phyloP scores from a whole-genome alignment of 2,797 vertebrate genomes.

The Onychomys arenicola region DNA sequence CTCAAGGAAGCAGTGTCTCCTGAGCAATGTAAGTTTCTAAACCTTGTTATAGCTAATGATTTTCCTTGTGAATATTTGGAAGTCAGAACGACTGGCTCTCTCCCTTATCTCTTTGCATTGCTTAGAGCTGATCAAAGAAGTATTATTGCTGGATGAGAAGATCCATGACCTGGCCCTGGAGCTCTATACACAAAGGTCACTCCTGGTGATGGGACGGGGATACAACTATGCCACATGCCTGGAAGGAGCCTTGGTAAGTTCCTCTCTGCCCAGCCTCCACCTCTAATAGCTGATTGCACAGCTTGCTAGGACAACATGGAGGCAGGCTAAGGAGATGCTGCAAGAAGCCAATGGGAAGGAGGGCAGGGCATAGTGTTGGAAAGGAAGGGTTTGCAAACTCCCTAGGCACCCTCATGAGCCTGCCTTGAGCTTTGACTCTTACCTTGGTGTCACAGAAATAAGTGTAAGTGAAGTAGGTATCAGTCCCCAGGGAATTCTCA shows the following conservation, averaged over 20 bases:
- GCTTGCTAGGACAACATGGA: neutral
- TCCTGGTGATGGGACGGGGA: constrained; percentile 97
- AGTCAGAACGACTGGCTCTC: neutral
- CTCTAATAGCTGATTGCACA: neutral
- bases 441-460: neutral
- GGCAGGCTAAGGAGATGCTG: neutral
- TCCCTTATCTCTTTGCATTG: constrained; percentile 7
- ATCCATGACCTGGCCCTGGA: constrained; percentile 94
- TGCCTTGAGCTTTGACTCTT: neutral
- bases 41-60: neutral
- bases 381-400: neutral
- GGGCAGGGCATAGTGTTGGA: neutral
- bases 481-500: too few species aligned
- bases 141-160: constrained; percentile 93
- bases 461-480: neutral
- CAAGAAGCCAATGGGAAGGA: neutral
- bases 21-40: neutral
- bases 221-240: constrained; percentile 97
- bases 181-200: constrained; percentile 93
- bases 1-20: neutral
- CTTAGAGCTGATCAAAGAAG: constrained; percentile 94
- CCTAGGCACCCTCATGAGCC: neutral
- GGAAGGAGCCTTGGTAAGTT: constrained; percentile 95
- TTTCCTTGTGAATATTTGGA: constrained; percentile 4
- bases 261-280: neutral